Evolutionary conservation across 2,888 invertebrate species (phyloP).

Genomic region (Labia minor): DNA sequence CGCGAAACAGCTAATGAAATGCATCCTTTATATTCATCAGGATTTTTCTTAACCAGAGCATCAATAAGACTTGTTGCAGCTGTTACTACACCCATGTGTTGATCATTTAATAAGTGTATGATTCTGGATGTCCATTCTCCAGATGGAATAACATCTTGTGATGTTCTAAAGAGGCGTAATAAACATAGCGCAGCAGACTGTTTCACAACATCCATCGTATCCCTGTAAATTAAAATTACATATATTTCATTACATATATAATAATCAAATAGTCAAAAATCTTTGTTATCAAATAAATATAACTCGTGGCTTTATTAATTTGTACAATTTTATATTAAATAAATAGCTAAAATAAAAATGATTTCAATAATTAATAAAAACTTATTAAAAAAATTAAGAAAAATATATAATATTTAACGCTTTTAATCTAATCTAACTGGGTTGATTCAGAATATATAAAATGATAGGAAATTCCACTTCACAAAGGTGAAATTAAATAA

Average conservation of each 20-base stretch:
- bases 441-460: too few species aligned
- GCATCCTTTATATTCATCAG: slow-evolving; percentile 98
- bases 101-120: slow-evolving; percentile 95
- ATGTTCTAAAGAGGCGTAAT: slow-evolving; percentile 83
- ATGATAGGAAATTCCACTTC: too few species aligned
- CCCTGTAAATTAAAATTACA: slow-evolving; percentile 52
- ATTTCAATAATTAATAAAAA: too few species aligned
- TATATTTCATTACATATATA: too few species aligned
- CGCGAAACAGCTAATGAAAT: slow-evolving; percentile 96
- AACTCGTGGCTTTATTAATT: too few species aligned
- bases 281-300: too few species aligned
- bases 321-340: too few species aligned
- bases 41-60: slow-evolving; percentile 95
- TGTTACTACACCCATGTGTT: slow-evolving; percentile 98
- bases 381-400: too few species aligned
- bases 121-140: slow-evolving; percentile 99
- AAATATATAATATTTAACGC: too few species aligned
- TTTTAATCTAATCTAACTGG: too few species aligned
- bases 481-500: too few species aligned
- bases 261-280: too few species aligned
- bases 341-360: neutral
- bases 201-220: slow-evolving; percentile 98
- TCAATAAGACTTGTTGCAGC: slow-evolving; percentile 97
- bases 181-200: slow-evolving; percentile 97
- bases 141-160: slow-evolving; percentile 90